Percentiles rank a stretch among this genome's conserved stretches.
Conservation (phyloP, 2,888 invertebrate genomes). For the Pristionchus maxplancki region DNA sequence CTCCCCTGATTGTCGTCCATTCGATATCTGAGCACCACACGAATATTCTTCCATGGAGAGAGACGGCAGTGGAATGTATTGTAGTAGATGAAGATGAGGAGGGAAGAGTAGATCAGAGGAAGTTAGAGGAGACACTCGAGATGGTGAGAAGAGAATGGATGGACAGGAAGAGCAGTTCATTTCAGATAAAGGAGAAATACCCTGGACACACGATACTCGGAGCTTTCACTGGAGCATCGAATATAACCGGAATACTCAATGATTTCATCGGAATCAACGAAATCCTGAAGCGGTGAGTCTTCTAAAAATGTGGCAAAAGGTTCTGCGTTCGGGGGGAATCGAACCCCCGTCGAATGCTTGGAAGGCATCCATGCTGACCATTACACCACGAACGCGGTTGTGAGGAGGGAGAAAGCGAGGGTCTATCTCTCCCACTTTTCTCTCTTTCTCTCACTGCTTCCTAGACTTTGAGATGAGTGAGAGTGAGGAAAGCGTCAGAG, state of each 20-base stretch:
- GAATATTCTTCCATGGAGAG: constrained; percentile 86
- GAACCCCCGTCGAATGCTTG: constrained; percentile 64
- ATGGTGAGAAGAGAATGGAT: constrained; percentile 77
- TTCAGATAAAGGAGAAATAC: not conserved
- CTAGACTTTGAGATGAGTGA: not conserved
- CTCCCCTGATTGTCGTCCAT: constrained; percentile 60
- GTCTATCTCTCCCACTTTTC: constrained; percentile 16
- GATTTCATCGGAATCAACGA: constrained; percentile 89
- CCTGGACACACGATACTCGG: constrained; percentile 81
- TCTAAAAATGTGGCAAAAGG: constrained; percentile 17
- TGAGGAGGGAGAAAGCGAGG: not conserved
- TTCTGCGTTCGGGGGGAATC: constrained; percentile 61
- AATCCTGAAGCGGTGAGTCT: constrained; percentile 84
- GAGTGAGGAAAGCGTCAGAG: constrained; percentile 36
- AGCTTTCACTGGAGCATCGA: constrained; percentile 90
- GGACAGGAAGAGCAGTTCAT: not conserved
- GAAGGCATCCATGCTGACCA: constrained; percentile 65
- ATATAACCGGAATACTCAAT: constrained; percentile 90
- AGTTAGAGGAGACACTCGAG: constrained; percentile 85
- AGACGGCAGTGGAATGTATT: constrained; percentile 29
- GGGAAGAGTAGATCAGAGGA: constrained; percentile 87
- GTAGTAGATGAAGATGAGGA: constrained; percentile 84
- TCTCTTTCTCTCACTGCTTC: constrained; percentile 9
- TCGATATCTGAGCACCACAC: constrained; percentile 84
- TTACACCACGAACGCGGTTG: constrained; percentile 59